Conservation (phyloP, 2,888 invertebrate species). For the Calameuta filiformis region DNA sequence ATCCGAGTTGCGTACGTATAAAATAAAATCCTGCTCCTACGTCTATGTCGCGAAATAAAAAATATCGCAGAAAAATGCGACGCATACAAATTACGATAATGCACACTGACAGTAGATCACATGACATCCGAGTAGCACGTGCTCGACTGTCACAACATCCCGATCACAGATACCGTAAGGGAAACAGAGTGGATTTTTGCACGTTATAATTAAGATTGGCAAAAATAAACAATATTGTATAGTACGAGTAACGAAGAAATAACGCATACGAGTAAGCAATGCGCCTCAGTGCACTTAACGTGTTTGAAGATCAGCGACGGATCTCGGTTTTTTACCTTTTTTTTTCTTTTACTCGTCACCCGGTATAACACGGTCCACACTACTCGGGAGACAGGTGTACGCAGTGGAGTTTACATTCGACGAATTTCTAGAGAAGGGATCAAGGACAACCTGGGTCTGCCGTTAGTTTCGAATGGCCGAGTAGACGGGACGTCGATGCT, state of each 20-base stretch:
- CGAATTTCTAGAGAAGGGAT: constrained; percentile 36
- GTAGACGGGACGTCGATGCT: background rate
- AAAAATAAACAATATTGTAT: background rate
- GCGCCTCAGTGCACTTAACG: background rate
- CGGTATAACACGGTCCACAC: background rate
- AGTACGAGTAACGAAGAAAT: too few species aligned
- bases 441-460: constrained; percentile 28
- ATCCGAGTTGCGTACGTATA: too few species aligned
- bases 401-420: constrained; percentile 9
- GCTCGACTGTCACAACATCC: background rate
- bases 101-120: background rate
- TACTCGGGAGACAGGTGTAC: background rate
- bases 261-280: background rate
- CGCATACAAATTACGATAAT: background rate
- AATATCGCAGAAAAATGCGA: background rate
- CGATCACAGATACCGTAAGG: background rate
- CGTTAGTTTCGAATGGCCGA: constrained; percentile 14
- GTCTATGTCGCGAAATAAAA: background rate
- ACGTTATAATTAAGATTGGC: background rate
- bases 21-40: background rate
- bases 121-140: background rate
- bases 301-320: background rate
- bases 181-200: background rate
- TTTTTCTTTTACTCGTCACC: background rate
- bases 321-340: background rate